Conservation (phyloP, 23 tunicate genomes). For the Corella eumyota region DNA sequence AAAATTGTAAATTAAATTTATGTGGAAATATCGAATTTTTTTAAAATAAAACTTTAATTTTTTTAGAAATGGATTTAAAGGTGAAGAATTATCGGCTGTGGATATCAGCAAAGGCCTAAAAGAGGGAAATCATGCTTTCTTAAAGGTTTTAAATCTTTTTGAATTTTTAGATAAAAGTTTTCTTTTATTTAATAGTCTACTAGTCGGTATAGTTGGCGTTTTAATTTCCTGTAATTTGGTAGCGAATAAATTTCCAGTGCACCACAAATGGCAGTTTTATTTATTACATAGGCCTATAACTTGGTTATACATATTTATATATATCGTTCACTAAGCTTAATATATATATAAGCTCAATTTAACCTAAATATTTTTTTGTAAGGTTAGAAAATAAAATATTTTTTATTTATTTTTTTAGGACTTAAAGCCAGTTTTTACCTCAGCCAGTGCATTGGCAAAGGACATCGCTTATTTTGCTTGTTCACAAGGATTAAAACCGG, state of each 20-base stretch:
- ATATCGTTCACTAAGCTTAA: too few relatives aligned
- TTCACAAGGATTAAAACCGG: conserved; percentile 63
- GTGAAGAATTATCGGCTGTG: conserved; percentile 74
- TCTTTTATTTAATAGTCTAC: too few relatives aligned
- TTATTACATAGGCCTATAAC: too few relatives aligned
- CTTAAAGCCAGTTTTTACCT: conserved; percentile 20
- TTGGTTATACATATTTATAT: too few relatives aligned
- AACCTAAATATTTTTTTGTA: background rate
- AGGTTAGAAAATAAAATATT: background rate
- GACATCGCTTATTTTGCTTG: conserved; percentile 89
- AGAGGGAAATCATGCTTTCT: conserved; percentile 88
- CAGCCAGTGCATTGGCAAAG: conserved; percentile 33
- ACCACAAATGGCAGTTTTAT: too few relatives aligned
- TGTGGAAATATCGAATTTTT: too few relatives aligned
- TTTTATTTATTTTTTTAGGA: conserved; percentile 24
- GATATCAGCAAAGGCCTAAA: conserved; percentile 92
- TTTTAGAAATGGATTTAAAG: conserved; percentile 80
- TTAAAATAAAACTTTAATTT: background rate
- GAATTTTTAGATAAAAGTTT: background rate
- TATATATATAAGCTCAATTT: background rate
- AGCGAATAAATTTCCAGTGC: too few relatives aligned
- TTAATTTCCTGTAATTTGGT: too few relatives aligned
- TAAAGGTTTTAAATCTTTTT: conserved; percentile 23
- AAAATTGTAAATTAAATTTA: too few relatives aligned
- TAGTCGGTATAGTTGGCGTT: too few relatives aligned